Percentiles rank a stretch among this genome's conserved stretches.
phyloP scores from a whole-genome alignment of 2,113 vertebrate genomes.

The Antechinus flavipes region DNA sequence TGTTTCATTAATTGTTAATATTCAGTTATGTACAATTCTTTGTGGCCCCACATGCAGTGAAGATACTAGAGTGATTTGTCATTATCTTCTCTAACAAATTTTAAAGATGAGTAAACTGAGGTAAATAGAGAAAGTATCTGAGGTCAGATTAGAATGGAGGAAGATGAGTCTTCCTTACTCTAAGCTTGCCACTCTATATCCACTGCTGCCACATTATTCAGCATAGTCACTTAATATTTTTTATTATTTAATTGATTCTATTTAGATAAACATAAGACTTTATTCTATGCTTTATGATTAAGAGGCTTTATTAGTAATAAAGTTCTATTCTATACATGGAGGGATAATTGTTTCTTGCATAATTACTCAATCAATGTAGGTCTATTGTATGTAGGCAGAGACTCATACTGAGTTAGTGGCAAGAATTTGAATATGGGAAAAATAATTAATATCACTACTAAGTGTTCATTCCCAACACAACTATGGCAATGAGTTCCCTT shows the following conservation, averaged over 20 bases:
- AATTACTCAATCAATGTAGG: neutral
- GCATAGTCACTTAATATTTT: neutral
- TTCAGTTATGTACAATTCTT: no score
- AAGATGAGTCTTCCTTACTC: neutral
- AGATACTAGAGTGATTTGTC: no score
- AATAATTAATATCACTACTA: neutral
- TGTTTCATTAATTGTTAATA: neutral
- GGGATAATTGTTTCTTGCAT: neutral
- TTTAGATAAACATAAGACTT: neutral
- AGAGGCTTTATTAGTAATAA: neutral
- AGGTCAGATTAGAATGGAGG: neutral
- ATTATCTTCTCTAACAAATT: no score
- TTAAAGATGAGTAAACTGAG: neutral
- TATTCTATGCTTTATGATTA: neutral
- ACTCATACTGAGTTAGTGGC: neutral
- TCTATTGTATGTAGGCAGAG: neutral
- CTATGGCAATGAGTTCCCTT: neutral
- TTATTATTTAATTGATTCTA: neutral
- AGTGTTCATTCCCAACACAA: neutral
- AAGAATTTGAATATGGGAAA: neutral
- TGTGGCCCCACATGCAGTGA: neutral
- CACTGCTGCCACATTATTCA: neutral
- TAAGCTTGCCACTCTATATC: neutral
- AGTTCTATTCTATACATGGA: neutral
- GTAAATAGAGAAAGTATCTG: accelerated